phyloP scores from a whole-genome alignment of 2,888 invertebrate species.

The Microctonus brassicae region DNA sequence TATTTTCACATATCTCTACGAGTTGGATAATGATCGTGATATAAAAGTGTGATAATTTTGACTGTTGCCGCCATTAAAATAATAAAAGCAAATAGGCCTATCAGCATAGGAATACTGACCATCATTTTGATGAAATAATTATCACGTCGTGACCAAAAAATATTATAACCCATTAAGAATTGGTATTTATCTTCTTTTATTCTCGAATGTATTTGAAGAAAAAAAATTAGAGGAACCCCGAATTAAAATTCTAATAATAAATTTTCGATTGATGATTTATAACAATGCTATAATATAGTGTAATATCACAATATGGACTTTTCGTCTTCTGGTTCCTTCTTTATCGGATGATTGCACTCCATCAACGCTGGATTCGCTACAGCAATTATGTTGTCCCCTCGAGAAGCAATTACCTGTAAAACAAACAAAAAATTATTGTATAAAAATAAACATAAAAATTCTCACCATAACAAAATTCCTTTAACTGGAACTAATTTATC shows the following conservation, averaged over 20 bases:
- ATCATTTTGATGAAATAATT: not conserved
- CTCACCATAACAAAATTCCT: not conserved
- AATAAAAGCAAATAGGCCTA: not conserved
- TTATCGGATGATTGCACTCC: conserved; percentile 67
- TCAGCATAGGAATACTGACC: not conserved
- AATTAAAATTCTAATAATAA: too few relatives aligned
- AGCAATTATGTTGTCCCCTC: conserved; percentile 89
- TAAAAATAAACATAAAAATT: conserved; percentile 2
- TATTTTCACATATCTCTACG: not conserved
- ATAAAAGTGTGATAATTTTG: not conserved
- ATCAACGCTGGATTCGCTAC: conserved; percentile 87
- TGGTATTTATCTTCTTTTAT: too few relatives aligned
- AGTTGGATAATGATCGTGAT: not conserved
- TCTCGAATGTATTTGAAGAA: too few relatives aligned
- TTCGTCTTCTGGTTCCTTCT: conserved; percentile 66
- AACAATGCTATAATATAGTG: conserved; percentile 33
- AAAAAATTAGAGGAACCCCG: too few relatives aligned
- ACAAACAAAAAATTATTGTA: not conserved
- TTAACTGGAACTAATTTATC: not conserved
- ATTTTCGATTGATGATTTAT: conserved; percentile 1
- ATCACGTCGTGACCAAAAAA: not conserved
- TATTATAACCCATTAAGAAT: not conserved
- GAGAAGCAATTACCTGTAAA: conserved; percentile 82
- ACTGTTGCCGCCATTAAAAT: not conserved
- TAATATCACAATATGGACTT: conserved; percentile 65